Evolutionary conservation across 2,797 vertebrate genomes (phyloP), one percentile per base, ranked within the genome.

Genomic region (Gobionotothen gibberifrons): DNA sequence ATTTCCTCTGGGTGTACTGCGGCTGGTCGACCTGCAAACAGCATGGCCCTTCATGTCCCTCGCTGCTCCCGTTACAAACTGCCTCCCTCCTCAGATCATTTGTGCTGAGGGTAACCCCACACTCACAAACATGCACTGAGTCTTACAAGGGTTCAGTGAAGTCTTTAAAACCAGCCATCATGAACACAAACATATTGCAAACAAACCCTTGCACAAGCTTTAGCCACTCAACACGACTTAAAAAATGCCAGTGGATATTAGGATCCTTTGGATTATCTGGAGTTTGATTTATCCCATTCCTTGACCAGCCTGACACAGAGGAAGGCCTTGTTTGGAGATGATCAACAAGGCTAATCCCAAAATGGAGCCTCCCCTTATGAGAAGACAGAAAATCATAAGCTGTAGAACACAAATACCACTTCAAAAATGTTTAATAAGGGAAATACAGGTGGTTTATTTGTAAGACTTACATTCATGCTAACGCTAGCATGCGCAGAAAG

Each of bases 1-100:
- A 93, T 92, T 90, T 93, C 92, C 92, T 92, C 82, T 86, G 87
- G 74, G 89, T 86, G 83, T 77, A 55, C 81, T 66, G 79, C 5
- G 84, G 86, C 89, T 77, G 74, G 58, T 69, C 67, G 66, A 87
- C 86, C 87, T 80, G 83, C 84, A 84, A 84, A 90, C 88, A 87
- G 78, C 83, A 29, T 0, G 65, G 80, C 76, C 71, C 76, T 86
- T 87, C 66, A 80, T 81, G 79, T 64, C 69, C 48, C 61, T 62
- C 10, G 22, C 76, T 49, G 68, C 85, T 78, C 60, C 80, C 40
- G 57, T 75, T 84, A 71, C 85, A 72, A 59, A 52, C 82, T 56
- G 44, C 67, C 44, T 46, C 1, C 46, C 22, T 58, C 58, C 43
- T 56, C 26, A 36, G 66, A 63, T 62, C 44, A 19, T 71, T 82